phyloP scores from a whole-genome alignment of 2,113 vertebrate genomes.

The Zosterops borbonicus region DNA sequence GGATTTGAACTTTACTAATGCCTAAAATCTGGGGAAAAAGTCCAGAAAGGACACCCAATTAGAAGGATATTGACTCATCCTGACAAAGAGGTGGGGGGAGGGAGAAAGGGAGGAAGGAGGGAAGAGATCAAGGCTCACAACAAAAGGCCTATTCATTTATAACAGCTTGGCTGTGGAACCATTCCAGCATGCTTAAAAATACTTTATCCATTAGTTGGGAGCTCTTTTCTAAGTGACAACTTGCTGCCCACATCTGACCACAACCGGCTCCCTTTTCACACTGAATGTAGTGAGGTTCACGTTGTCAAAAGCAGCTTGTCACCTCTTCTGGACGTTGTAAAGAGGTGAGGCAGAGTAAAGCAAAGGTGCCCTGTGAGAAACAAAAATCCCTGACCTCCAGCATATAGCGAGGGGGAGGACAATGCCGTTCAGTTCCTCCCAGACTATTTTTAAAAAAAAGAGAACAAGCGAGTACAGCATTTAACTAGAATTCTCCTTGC shows the following conservation, averaged over 20 bases:
- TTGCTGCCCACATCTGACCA: slow-evolving; percentile 9
- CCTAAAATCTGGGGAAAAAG: slow-evolving; percentile 49
- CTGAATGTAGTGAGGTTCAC: not conserved
- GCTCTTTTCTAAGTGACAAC: slow-evolving; percentile 31
- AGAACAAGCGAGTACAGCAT: not conserved
- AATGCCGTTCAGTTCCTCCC: slow-evolving; percentile 18
- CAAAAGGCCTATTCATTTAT: slow-evolving; percentile 63
- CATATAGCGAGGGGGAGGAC: not conserved
- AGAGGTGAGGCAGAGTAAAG: not conserved
- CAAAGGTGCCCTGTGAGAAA: not conserved
- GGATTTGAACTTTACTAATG: slow-evolving; percentile 39
- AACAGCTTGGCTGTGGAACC: slow-evolving; percentile 58
- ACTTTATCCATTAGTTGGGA: slow-evolving; percentile 26
- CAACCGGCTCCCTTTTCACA: slow-evolving; percentile 37
- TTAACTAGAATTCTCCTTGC: not conserved
- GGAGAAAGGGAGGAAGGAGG: slow-evolving; percentile 54
- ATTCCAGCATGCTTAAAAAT: slow-evolving; percentile 58
- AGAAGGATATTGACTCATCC: slow-evolving; percentile 46
- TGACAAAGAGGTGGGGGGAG: not conserved
- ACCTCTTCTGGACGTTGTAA: not conserved
- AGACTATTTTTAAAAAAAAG: slow-evolving; percentile 39
- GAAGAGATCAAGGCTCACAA: slow-evolving; percentile 58
- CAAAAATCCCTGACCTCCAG: slow-evolving; percentile 26
- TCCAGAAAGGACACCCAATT: slow-evolving; percentile 63
- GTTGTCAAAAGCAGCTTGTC: slow-evolving; percentile 18